Evolutionary conservation across 2,888 invertebrate genomes (phyloP).

Genomic region (Scrobipalpa costella): DNA sequence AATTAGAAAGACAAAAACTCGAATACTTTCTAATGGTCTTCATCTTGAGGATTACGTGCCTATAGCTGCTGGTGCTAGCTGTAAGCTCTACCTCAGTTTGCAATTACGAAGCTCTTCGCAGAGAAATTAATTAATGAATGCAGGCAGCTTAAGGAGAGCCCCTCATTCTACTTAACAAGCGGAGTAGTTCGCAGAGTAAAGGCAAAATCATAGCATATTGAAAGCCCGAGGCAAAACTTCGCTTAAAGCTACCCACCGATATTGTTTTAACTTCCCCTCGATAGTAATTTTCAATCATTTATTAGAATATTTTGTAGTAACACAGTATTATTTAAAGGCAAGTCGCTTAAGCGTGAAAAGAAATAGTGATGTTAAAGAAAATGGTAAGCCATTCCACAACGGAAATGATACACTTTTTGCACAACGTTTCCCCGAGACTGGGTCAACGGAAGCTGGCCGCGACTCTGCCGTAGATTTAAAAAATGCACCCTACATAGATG

Average conservation of each 20-base stretch:
- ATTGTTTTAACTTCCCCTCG: background rate
- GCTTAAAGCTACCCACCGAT: background rate
- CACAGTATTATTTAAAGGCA: too few relatives aligned
- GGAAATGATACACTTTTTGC: slow-evolving; percentile 10
- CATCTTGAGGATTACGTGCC: background rate
- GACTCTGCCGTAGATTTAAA: background rate
- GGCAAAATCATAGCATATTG: slow-evolving; percentile 28
- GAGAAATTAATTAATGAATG: slow-evolving; percentile 25
- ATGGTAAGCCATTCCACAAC: background rate
- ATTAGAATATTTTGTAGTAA: too few relatives aligned
- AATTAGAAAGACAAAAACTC: too few relatives aligned
- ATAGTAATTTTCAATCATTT: background rate
- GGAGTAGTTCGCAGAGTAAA: slow-evolving; percentile 9
- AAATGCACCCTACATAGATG: slow-evolving; percentile 33
- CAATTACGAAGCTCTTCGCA: slow-evolving; percentile 18
- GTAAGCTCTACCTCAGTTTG: slow-evolving; percentile 13
- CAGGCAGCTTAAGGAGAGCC: slow-evolving; percentile 11
- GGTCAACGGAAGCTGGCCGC: slow-evolving; percentile 4
- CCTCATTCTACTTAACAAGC: background rate
- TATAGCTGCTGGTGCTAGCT: background rate
- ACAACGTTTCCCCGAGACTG: background rate
- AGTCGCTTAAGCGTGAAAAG: background rate
- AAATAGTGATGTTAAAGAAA: slow-evolving; percentile 4
- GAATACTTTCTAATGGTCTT: background rate
- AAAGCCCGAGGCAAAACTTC: slow-evolving; percentile 18